These are phyloP conservation scores for Pyrgus malvae DNA, from an alignment of 2,888 invertebrate species.

Conservation along the genomic window DNA sequence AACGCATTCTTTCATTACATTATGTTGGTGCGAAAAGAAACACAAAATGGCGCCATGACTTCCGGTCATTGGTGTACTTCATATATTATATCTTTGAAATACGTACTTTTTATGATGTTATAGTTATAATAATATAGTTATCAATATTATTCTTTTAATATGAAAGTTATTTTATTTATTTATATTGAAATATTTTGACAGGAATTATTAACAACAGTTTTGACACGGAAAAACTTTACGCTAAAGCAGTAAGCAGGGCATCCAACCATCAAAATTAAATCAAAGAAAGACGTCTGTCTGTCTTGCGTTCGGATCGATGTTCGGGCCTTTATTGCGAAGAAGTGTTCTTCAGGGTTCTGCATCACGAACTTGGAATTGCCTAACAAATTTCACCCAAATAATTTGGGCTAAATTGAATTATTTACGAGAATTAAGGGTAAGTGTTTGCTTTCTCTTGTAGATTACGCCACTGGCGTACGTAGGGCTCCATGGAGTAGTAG, in stretches of 20 bases:
- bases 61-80: neutral
- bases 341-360: constrained; percentile 86
- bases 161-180: no score
- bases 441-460: constrained; percentile 48
- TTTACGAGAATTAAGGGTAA: constrained; percentile 77
- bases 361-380: constrained; percentile 86
- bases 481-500: constrained; percentile 66
- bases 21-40: neutral
- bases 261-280: constrained; percentile 49
- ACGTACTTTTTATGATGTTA: no score
- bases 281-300: constrained; percentile 46
- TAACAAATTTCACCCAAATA: constrained; percentile 82
- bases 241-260: constrained; percentile 55
- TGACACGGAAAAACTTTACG: constrained; percentile 39
- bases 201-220: neutral
- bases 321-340: constrained; percentile 84
- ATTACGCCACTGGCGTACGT: constrained; percentile 45
- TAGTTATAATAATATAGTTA: no score
- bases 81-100: neutral
- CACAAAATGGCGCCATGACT: neutral
- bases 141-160: no score
- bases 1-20: neutral
- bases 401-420: constrained; percentile 84
- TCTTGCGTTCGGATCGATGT: constrained; percentile 85
- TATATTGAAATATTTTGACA: no score